Evolutionary conservation across 2,888 invertebrate genomes (phyloP).

Genomic region (Leucophenga montana): DNA sequence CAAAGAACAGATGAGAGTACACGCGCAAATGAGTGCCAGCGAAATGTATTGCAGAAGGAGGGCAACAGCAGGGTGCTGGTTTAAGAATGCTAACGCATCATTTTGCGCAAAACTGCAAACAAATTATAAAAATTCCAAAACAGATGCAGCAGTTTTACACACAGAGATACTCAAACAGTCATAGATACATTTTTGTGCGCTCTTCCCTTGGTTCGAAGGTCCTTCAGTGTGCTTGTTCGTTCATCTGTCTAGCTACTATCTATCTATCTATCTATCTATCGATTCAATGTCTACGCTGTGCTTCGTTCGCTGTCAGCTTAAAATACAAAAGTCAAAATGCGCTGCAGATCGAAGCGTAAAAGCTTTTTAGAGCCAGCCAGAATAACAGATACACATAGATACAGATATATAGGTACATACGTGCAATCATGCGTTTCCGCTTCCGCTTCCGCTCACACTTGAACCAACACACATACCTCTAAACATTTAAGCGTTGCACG

Average conservation of each 20-base stretch:
- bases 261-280: no score
- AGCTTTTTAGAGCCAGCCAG: conserved; percentile 53
- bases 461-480: conserved; percentile 25
- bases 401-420: no score
- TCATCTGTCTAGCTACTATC: background rate
- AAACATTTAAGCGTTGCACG: conserved; percentile 47
- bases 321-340: conserved; percentile 53
- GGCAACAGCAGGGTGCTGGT: conserved; percentile 34
- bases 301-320: conserved; percentile 34
- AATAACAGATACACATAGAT: background rate
- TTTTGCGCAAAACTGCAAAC: conserved; percentile 45
- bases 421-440: background rate
- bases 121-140: conserved; percentile 34
- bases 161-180: background rate
- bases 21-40: background rate
- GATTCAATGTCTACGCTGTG: conserved; percentile 14
- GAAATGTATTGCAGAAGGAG: background rate
- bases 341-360: conserved; percentile 52
- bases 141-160: background rate
- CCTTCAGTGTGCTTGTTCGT: no score
- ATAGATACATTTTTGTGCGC: background rate
- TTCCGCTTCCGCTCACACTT: background rate
- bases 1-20: no score
- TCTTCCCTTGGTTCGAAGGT: no score
- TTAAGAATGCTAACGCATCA: conserved; percentile 54